Evolutionary conservation across 2,888 invertebrate species (phyloP), one percentile per base, ranked within the genome.

Genomic region (Stenurella melanura): DNA sequence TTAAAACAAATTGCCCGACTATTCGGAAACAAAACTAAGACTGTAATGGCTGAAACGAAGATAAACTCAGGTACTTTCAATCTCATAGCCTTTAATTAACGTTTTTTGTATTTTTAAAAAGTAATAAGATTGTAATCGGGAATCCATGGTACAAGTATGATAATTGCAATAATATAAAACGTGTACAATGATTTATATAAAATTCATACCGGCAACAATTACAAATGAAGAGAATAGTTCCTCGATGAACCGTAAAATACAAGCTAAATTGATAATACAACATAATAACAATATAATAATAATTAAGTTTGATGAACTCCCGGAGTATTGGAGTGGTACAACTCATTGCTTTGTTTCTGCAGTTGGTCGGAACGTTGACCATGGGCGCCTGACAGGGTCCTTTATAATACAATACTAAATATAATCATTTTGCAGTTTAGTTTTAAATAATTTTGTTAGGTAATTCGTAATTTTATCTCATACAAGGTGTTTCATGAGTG

Each of bases 241-340:
- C 74, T 79, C 78, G 78, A 75, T 78, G 81, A 81, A 80, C 77
- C 79, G 81, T 81, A 78, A 81, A 78, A 73, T 75, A 66, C 78
- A 72, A 74, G 71, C 67, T 64, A 73, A 78, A 81, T 77, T 80
- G 77, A 79, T 81, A 81, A 81, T 78, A 76, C 26, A 69, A 69
- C 69, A 50, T 69, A 69, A 69, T 76, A 72, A 75, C 77, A 76
- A 80, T 77, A 70, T 75, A 78, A 81, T 77, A 71, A 71, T 38
- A 80, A 80, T 81, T 81, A 81, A 79, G 81, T 81, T 81, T 81
- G 81, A 81, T 81, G 81, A 81, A 81, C 81, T 75, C 69, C 67
- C 67, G 15, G 64, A 19, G 50, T 18, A 66, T 42, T 50, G 64
- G 67, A 50, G 54, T 50, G 67, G 54, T 67, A 42, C 42, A 21